A percentile compares a stretch with the other conserved stretches of the same genome.
Conservation (phyloP, 2,888 invertebrate species). For the Erannis defoliaria region DNA sequence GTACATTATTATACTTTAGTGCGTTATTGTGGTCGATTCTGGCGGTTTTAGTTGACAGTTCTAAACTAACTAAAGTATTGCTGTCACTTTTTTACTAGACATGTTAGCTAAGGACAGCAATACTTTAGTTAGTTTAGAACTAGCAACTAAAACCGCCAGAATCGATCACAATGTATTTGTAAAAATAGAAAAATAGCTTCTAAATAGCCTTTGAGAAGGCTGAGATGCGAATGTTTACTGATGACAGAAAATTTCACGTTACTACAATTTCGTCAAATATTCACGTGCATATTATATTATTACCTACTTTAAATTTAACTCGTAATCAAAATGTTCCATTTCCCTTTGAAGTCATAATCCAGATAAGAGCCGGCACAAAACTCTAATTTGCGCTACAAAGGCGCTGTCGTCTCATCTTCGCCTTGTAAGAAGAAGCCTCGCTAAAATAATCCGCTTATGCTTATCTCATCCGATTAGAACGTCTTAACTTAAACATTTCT, state of each 20-base stretch:
- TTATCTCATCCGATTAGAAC: slow-evolving; percentile 37
- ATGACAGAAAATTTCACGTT: neutral
- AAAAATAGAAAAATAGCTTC: too few relatives aligned
- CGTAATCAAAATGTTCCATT: slow-evolving; percentile 14
- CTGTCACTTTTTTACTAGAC: too few relatives aligned
- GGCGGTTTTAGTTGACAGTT: too few relatives aligned
- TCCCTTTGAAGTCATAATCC: slow-evolving; percentile 29
- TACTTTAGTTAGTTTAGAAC: too few relatives aligned
- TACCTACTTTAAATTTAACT: slow-evolving; percentile 1
- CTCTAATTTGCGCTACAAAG: slow-evolving; percentile 32
- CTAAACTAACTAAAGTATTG: too few relatives aligned
- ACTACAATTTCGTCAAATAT: neutral
- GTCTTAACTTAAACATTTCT: slow-evolving; percentile 10
- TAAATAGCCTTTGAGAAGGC: too few relatives aligned
- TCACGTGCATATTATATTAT: neutral
- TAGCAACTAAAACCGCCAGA: too few relatives aligned
- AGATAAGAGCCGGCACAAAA: slow-evolving; percentile 24
- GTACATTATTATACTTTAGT: too few relatives aligned
- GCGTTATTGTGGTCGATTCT: too few relatives aligned
- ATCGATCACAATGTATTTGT: too few relatives aligned
- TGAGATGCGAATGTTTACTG: slow-evolving; percentile 21
- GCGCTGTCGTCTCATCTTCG: slow-evolving; percentile 33
- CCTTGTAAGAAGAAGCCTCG: slow-evolving; percentile 36
- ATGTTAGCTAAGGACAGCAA: too few relatives aligned
- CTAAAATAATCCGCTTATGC: slow-evolving; percentile 39